Evolutionary conservation across 2,888 invertebrate genomes (phyloP).

Genomic region (Hirtodrosophila histrioides): DNA sequence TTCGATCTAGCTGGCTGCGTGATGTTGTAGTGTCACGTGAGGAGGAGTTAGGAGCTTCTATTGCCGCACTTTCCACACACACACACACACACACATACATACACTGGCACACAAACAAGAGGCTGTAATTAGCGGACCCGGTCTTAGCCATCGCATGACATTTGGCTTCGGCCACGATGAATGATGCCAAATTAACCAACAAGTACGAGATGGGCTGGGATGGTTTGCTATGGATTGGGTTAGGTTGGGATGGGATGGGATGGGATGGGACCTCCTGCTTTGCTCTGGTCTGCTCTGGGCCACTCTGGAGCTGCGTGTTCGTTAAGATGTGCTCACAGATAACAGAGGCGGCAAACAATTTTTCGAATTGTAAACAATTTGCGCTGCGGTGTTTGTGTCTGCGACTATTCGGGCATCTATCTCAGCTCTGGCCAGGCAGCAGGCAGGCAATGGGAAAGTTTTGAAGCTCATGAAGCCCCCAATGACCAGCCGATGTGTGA

Average conservation of each 20-base stretch:
- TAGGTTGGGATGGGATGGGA: slow-evolving; percentile 5
- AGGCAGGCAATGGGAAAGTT: slow-evolving; percentile 52
- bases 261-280: slow-evolving; percentile 37
- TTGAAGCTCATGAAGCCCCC: slow-evolving; percentile 6
- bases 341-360: slow-evolving; percentile 63
- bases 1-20: slow-evolving; percentile 55
- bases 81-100: slow-evolving; percentile 11
- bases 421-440: slow-evolving; percentile 11
- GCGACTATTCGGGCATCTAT: slow-evolving; percentile 12
- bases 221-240: slow-evolving; percentile 9
- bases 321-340: slow-evolving; percentile 65
- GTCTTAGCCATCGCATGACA: slow-evolving; percentile 68
- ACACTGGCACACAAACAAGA: slow-evolving; percentile 44
- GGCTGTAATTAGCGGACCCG: slow-evolving; percentile 68
- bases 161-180: slow-evolving; percentile 68
- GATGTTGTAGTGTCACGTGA: slow-evolving; percentile 65
- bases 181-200: slow-evolving; percentile 68
- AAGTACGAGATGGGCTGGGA: slow-evolving; percentile 19
- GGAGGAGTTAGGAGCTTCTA: slow-evolving; percentile 27
- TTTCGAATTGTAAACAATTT: slow-evolving; percentile 75
- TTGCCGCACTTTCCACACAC: slow-evolving; percentile 26
- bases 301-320: slow-evolving; percentile 67
- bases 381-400: slow-evolving; percentile 44
- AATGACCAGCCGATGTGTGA: slow-evolving; percentile 36
- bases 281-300: slow-evolving; percentile 18